Conservation (phyloP, 2,113 vertebrate genomes). For the Limnothrissa miodon region DNA sequence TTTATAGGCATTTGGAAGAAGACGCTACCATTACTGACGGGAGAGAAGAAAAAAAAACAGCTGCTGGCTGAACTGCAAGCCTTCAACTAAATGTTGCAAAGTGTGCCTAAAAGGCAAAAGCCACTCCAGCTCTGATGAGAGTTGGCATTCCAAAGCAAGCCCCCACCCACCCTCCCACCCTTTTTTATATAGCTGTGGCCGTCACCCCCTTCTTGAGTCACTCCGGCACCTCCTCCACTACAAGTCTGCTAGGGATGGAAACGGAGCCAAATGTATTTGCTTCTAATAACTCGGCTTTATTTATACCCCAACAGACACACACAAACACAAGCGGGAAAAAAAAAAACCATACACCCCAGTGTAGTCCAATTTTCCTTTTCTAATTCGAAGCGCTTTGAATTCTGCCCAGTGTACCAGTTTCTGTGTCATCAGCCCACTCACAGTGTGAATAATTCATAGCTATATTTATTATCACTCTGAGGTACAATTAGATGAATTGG, state of each 20-base stretch:
- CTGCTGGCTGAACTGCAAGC: background rate
- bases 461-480: conserved; percentile 76
- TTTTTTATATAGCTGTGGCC: background rate
- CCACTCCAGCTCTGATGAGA: background rate
- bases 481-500: conserved; percentile 73
- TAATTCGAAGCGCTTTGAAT: conserved; percentile 65
- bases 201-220: background rate
- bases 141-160: background rate
- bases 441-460: conserved; percentile 70
- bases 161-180: no score
- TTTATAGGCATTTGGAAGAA: background rate
- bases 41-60: background rate
- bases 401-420: conserved; percentile 60
- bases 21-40: background rate
- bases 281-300: conserved; percentile 5
- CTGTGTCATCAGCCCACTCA: conserved; percentile 68
- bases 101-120: background rate
- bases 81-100: background rate
- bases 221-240: background rate
- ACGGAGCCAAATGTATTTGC: conserved; percentile 11
- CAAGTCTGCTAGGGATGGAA: background rate
- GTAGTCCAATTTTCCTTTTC: conserved; percentile 62
- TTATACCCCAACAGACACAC: background rate
- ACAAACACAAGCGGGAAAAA: background rate
- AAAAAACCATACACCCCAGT: conserved; percentile 1